Base-by-base conservation (phyloP, 2,797 vertebrate species). In the Poecilia gillii region DNA sequence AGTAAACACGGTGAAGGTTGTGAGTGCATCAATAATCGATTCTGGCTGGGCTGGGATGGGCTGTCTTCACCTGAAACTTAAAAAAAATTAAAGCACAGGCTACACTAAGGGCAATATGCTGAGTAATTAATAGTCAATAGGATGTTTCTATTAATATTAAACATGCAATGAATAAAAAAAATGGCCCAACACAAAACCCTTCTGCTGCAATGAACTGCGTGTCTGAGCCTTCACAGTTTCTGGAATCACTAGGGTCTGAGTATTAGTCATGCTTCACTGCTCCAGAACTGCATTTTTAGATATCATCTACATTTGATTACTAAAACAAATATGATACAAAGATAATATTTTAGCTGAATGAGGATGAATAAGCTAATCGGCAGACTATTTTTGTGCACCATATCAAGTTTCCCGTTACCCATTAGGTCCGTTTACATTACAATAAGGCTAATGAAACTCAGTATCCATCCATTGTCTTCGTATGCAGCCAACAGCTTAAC, bases 21-120 rank as follows among this genome's bases (percentile, higher is more conserved):
- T 4, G 73, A 78, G 45, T 68, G 53, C 12, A 59, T 73, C 75
- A 12, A 2, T 31, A 75, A 73, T 84, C 14, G 25, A 66, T 55
- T 25, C 43, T 46, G 36, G 45, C 28, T 68, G 59, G 57, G 20
- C 2, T 76, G 28, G 55, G 11, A 12, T 16, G 47, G 36, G 9
- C 2, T 25, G 1, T 41, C 47, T 41, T 70, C 49, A 70, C 75
- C 75, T 41, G 62, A n/a, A 70, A 53, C 47, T 43, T 77, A 11
- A 28, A 64, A 47, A 47, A 28, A 23, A 25, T 51, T 4, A 3
- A 57, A 46, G 31, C n/a, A 25, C 47, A 31, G 16, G 59, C 25
- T 70, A 11, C n/a, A 46, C 1, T 41, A 46, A 71, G 25, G 39
- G 12, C 25, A 43, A 14, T 3, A 1, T 14, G 39, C 12, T 45